Percentiles rank a stretch among this genome's conserved stretches.
phyloP scores from a whole-genome alignment of 2,113 vertebrate species.

The Crotophaga sulcirostris region DNA sequence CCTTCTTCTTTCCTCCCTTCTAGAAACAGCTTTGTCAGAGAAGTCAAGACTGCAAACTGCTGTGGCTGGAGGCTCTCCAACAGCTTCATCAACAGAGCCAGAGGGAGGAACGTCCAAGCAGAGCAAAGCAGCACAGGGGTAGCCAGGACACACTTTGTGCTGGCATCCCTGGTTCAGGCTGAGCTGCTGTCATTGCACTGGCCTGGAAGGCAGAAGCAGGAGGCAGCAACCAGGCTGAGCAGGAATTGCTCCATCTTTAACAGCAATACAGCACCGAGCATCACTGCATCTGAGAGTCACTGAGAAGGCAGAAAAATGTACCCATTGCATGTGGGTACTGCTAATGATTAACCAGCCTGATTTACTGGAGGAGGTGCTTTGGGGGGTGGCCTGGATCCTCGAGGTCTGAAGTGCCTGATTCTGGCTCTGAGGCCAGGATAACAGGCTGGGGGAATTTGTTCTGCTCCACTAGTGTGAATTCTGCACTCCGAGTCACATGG shows the following conservation, averaged over 20 bases:
- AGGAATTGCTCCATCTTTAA: not conserved
- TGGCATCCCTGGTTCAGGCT: not conserved
- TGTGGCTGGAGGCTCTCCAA: not conserved
- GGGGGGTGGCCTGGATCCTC: not conserved
- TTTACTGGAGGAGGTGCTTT: not conserved
- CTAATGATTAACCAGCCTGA: not conserved
- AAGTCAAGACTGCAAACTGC: not conserved
- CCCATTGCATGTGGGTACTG: not conserved
- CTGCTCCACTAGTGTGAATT: not conserved
- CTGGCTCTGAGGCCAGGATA: not conserved
- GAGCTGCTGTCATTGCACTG: not conserved
- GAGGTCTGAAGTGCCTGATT: not conserved
- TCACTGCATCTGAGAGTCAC: not conserved
- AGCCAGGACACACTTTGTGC: fast-evolving
- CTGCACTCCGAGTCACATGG: not conserved
- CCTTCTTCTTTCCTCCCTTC: not conserved
- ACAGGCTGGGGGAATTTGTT: not conserved
- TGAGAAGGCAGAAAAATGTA: not conserved
- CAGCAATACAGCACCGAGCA: not conserved
- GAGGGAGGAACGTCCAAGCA: not conserved
- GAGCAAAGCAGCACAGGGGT: not conserved
- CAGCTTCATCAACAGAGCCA: not conserved
- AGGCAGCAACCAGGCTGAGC: not conserved
- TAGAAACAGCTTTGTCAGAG: not conserved
- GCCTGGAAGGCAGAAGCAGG: not conserved